Base-by-base conservation (phyloP, 2,797 vertebrate species). In the Avahi laniger region DNA sequence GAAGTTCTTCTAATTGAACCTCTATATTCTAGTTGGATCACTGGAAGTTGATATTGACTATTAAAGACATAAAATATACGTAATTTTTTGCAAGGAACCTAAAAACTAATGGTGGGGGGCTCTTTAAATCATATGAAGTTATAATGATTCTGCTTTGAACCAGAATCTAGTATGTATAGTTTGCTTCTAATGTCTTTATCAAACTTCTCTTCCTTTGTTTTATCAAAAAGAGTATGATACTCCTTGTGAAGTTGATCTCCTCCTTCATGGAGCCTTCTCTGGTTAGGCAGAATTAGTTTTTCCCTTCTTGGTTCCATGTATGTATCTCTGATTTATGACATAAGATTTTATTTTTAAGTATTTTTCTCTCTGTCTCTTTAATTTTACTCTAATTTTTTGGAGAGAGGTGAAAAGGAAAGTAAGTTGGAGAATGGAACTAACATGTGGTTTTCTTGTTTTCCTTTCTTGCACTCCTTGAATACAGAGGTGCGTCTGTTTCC, bases 1-100 rank as follows among this genome's bases (percentile, higher is more conserved):
- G 33, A 96, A 95, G 70, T 96, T 97, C 38, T 57, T 91, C 46
- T 98, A 57, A 96, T 1, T 88, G 61, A 93, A 96, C 63, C 93
- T 69, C 28, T 93, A 10, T 95, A 15, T 82, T 76, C 20, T 84
- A 76, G 48, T 54, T 92, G 9, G 20, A 0, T 92, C 46, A 95
- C 61, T 52, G 7, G 86, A 93, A 63, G 46, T 91, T 35, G 70
- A 46, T 94, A 91, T 83, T 96, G 70, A 79, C 61, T 96, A 38
- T 38, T 95, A 43, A 95, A 78, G 63, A 18, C 48, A 94, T 89
- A 91, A 48, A 96, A 22, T 30, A 65, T 87, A 43, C 81, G 35
- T 91, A 88, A 63, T 82, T 94, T 94, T 94, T 95, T 97, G 6
- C 4, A 41, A 89, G 0, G 75, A 93, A 57, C 81, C 94, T 4